Conservation (phyloP, 92 coral and sea anemone genomes). For the Zoanthus solanderi region DNA sequence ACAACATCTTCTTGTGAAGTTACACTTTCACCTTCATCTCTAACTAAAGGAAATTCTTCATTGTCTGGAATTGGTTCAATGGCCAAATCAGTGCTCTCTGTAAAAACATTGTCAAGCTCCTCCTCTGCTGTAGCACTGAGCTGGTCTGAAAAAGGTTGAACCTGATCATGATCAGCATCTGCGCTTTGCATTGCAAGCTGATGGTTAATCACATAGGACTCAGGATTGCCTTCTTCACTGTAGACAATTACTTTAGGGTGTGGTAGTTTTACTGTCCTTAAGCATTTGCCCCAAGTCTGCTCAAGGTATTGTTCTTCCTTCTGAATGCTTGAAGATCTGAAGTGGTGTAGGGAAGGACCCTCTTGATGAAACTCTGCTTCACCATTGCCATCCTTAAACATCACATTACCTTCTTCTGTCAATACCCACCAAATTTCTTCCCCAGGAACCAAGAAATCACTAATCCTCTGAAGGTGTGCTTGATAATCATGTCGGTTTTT, state of each 20-base stretch:
- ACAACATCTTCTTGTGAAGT: not conserved
- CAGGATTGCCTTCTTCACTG: not conserved
- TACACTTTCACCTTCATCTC: not conserved
- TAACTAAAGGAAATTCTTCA: not conserved
- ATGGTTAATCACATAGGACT: too few relatives aligned
- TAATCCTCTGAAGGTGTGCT: slow-evolving; percentile 56
- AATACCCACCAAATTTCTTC: slow-evolving; percentile 60
- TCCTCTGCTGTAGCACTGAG: too few relatives aligned
- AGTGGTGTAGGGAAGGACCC: slow-evolving; percentile 67
- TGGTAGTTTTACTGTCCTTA: slow-evolving; percentile 6
- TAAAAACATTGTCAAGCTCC: too few relatives aligned
- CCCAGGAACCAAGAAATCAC: slow-evolving; percentile 51
- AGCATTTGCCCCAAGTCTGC: slow-evolving; percentile 45
- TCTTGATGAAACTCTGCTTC: slow-evolving; percentile 4
- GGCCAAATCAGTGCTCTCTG: not conserved
- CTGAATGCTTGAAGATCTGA: slow-evolving; percentile 52
- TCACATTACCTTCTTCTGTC: slow-evolving; percentile 54
- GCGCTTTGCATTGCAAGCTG: too few relatives aligned
- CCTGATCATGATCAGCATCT: too few relatives aligned
- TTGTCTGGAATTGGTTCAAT: slow-evolving; percentile 3
- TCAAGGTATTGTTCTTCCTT: slow-evolving; percentile 57
- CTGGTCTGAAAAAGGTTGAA: too few relatives aligned
- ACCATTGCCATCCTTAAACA: slow-evolving; percentile 47
- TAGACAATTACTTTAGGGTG: not conserved
- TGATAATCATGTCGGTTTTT: slow-evolving; percentile 42